phyloP scores from a whole-genome alignment of 2,797 vertebrate species.

The Vespertilio murinus region DNA sequence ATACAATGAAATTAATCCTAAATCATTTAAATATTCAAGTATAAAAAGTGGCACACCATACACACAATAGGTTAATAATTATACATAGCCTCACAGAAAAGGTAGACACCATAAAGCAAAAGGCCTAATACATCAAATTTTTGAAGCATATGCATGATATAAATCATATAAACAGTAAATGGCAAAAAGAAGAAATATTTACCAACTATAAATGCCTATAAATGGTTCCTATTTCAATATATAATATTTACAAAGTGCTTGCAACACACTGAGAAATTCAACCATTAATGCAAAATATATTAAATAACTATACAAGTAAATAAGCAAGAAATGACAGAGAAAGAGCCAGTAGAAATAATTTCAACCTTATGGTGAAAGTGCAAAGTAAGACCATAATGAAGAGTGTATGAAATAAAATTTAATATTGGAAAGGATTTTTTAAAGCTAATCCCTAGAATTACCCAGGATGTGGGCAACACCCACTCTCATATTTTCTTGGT shows the following conservation, averaged over 20 bases:
- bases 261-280: neutral
- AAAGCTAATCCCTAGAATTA: neutral
- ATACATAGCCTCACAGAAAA: neutral
- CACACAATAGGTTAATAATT: neutral
- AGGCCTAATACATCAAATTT: conserved; percentile 14
- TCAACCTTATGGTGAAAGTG: neutral
- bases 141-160: neutral
- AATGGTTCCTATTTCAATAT: conserved; percentile 26
- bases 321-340: neutral
- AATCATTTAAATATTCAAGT: neutral
- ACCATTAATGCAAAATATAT: neutral
- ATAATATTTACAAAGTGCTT: neutral
- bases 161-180: conserved; percentile 52
- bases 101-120: conserved; percentile 35
- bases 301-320: neutral
- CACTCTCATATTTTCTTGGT: neutral
- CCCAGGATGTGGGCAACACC: neutral
- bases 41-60: neutral
- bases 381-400: neutral
- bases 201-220: neutral
- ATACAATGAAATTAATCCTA: neutral
- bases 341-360: neutral
- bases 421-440: neutral
- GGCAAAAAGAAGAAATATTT: conserved; percentile 49
- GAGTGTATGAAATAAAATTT: neutral